Base-by-base conservation (phyloP, 2,797 vertebrate genomes). In the Microctenopoma steveboyesi region DNA sequence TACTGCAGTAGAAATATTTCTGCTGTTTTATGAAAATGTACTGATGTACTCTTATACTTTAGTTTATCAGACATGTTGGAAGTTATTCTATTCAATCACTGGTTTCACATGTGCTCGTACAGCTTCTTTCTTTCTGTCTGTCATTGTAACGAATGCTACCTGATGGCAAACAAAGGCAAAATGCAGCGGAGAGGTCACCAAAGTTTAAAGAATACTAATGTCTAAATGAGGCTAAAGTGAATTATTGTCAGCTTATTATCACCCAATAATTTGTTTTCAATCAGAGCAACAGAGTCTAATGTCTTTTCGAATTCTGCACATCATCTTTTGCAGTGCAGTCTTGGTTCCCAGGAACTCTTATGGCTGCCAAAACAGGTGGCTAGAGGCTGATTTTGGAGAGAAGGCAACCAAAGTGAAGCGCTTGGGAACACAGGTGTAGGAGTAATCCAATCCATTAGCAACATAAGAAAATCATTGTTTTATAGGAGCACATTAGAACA, bases 351-450 rank as follows among this genome's bases (percentile, higher is more conserved):
- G 50, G 43, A 16, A 76, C 3, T 39, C 57, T 78, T 63, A 13
- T 48, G 63, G 60, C 76, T 72, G 76, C 76, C 70, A 65, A 49
- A 91, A 92, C 92, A 93, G 91, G 92, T 92, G 91, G 89, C 59
- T 16, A 28, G 47, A 80, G 67, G 86, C 72, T 76, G 84, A 87
- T 83, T 83, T 85, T 90, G 84, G 88, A 91, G n/a, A 47, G 64
- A 78, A 64, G 81, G 85, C 89, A 87, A 76, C 46, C 51, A 74
- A 74, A 81, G 77, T 25, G 37, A 47, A 59, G 57, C 43, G 76
- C 76, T 73, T 81, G 82, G 52, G 81, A 84, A 76, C 75, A 69
- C 73, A 83, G 82, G 72, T 81, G 81, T 64, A 49, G 30, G 30
- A 78, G 82, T 78, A 90, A 91, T 72, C 71, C 69, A 76, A 84